These are phyloP conservation scores for Conus betulinus DNA, from an alignment of 1,140 invertebrate genomes.

Conservation along the genomic window DNA sequence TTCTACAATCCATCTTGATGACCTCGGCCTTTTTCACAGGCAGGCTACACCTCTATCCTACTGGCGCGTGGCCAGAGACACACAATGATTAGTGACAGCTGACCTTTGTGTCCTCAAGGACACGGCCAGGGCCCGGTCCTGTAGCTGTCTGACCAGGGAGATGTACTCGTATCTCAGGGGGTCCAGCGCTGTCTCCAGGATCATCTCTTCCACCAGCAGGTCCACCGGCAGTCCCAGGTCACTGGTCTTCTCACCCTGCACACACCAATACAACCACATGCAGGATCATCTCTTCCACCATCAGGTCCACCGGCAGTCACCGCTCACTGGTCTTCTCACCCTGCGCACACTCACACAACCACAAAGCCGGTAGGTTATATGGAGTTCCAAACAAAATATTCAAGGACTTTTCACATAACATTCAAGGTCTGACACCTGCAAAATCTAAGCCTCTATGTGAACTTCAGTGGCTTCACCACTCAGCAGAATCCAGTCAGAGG, in stretches of 20 bases:
- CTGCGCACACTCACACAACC: background rate
- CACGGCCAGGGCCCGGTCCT: conserved; percentile 58
- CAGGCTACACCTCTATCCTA: no score
- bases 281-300: conserved; percentile 55
- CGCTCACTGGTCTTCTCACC: background rate
- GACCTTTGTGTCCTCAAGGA: conserved; percentile 40
- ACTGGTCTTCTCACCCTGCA: background rate
- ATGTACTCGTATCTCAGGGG: conserved; percentile 50
- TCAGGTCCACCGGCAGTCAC: conserved; percentile 56
- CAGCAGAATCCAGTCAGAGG: no score
- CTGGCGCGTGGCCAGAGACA: no score
- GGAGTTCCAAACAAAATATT: no score
- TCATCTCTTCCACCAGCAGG: conserved; percentile 56
- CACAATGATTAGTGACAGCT: background rate
- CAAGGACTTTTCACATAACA: no score
- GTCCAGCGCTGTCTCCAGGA: conserved; percentile 63
- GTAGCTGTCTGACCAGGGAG: conserved; percentile 49
- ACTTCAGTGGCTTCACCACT: no score
- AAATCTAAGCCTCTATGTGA: no score
- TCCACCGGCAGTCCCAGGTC: conserved; percentile 55
- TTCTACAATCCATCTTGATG: no score
- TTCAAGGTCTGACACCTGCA: no score
- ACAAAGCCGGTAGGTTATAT: no score
- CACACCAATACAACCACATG: background rate
- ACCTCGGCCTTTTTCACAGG: no score